Conservation (phyloP, 2,888 invertebrate species). For the Hetaerina titia region DNA sequence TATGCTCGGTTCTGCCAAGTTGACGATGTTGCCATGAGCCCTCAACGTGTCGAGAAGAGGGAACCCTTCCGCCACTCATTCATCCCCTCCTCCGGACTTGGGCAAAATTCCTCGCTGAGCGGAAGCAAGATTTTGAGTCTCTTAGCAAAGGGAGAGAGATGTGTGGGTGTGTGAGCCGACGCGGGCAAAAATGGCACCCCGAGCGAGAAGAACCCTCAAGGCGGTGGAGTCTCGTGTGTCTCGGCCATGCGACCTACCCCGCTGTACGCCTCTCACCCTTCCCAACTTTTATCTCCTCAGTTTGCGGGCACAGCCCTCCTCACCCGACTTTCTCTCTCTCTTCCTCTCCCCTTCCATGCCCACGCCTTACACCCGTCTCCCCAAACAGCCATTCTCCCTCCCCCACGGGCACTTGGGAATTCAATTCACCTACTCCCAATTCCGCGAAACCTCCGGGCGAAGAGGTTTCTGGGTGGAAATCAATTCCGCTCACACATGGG, state of each 20-base stretch:
- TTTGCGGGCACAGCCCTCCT: background rate
- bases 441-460: constrained; percentile 5
- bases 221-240: too few species aligned
- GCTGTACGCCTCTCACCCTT: too few species aligned
- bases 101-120: background rate
- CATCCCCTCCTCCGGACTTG: background rate
- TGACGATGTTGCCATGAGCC: background rate
- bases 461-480: background rate
- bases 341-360: background rate
- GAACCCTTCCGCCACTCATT: background rate
- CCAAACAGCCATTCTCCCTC: too few species aligned
- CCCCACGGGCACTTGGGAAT: background rate
- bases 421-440: background rate
- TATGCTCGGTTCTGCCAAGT: background rate
- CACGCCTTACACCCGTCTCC: background rate
- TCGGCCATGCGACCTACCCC: too few species aligned
- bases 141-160: background rate
- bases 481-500: background rate
- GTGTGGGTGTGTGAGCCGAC: too few species aligned
- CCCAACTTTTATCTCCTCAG: too few species aligned
- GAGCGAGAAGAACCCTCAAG: too few species aligned
- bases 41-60: background rate
- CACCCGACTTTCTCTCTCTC: background rate
- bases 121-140: background rate
- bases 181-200: too few species aligned